Evolutionary conservation across 2,888 invertebrate species (phyloP).

Genomic region (Apotomis betuletana): DNA sequence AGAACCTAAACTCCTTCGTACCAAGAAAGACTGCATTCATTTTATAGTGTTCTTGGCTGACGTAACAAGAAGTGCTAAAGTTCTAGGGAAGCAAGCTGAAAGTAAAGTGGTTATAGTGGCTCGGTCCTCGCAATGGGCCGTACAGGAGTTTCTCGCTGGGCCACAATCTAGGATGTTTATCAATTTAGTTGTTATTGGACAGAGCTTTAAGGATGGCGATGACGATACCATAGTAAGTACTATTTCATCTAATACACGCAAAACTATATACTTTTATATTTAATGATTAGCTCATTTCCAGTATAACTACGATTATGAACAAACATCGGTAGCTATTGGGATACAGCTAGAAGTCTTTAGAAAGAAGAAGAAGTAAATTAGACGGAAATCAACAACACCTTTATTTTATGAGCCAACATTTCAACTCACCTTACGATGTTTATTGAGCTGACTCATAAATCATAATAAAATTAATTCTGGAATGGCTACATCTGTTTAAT

Average conservation of each 20-base stretch:
- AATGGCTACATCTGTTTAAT: too few species aligned
- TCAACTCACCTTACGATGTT: too few species aligned
- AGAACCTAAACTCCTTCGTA: constrained; percentile 72
- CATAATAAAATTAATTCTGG: too few species aligned
- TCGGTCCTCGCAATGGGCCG: constrained; percentile 89
- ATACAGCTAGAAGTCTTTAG: too few species aligned
- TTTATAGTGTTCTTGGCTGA: constrained; percentile 87
- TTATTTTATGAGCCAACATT: too few species aligned
- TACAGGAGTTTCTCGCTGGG: constrained; percentile 87
- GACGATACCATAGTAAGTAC: constrained; percentile 72
- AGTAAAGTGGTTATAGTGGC: constrained; percentile 87
- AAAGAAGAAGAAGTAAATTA: too few species aligned
- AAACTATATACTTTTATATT: too few species aligned
- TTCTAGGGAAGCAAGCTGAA: constrained; percentile 85
- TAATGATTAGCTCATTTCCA: too few species aligned
- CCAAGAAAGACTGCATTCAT: constrained; percentile 82
- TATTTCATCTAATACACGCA: background rate
- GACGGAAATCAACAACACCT: too few species aligned
- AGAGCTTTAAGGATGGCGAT: constrained; percentile 84
- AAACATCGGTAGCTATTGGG: too few species aligned
- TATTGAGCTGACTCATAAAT: too few species aligned
- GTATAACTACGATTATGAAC: too few species aligned
- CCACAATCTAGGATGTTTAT: constrained; percentile 85
- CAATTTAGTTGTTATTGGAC: constrained; percentile 87
- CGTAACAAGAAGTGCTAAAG: constrained; percentile 81